A percentile compares a stretch with the other conserved stretches of the same genome.
phyloP scores from a whole-genome alignment of 2,888 invertebrate genomes.

The Habrosyne pyritoides region DNA sequence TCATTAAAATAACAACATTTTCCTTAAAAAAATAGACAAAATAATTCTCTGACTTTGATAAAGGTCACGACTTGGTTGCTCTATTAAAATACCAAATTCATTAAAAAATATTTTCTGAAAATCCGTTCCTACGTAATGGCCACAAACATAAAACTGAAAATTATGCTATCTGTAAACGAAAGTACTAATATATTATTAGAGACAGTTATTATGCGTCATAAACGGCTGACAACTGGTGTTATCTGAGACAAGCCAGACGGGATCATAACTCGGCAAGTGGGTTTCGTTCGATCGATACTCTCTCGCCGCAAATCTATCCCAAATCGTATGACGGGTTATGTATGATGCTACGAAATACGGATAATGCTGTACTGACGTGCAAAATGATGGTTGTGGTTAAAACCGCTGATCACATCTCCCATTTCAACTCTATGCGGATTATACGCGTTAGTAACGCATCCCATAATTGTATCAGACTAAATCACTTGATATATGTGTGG shows the following conservation, averaged over 20 bases:
- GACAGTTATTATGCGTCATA: constrained; percentile 36
- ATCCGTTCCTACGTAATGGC: not conserved
- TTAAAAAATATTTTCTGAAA: not conserved
- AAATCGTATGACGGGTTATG: constrained; percentile 46
- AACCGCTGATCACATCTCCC: constrained; percentile 28
- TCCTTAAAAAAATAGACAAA: not conserved
- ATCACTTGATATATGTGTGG: not conserved
- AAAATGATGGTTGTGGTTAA: constrained; percentile 35
- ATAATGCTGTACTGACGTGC: constrained; percentile 39
- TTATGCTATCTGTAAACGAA: constrained; percentile 29
- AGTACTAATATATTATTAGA: constrained; percentile 27
- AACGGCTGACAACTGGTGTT: constrained; percentile 46
- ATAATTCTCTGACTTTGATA: not conserved
- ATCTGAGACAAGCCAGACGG: constrained; percentile 51
- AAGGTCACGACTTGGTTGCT: not conserved
- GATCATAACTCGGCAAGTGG: constrained; percentile 38
- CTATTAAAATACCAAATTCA: constrained; percentile 1
- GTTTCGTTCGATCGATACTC: constrained; percentile 47
- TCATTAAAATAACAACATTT: not conserved
- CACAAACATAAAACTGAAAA: constrained; percentile 8
- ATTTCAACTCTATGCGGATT: constrained; percentile 21
- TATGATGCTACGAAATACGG: constrained; percentile 41
- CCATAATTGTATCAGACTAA: not conserved
- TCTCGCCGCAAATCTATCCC: constrained; percentile 45
- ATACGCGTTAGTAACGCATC: not conserved